Conservation (phyloP, 2,797 vertebrate species). For the Apogon hyalosoma region DNA sequence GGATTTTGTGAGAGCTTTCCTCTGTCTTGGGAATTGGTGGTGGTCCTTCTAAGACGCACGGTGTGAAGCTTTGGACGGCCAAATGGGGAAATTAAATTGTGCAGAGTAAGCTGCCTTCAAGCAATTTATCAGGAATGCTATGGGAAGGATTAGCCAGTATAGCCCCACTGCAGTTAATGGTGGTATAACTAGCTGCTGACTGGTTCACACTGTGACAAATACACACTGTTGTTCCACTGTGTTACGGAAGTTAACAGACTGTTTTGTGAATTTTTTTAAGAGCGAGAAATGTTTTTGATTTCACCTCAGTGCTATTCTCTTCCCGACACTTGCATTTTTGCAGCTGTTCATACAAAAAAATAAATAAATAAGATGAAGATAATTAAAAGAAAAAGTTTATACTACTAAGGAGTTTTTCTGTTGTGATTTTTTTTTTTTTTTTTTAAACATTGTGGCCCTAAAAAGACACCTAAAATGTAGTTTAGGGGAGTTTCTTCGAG, state of each 20-base stretch:
- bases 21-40: conserved; percentile 11
- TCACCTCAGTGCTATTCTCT: conserved; percentile 46
- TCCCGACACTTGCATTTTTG: conserved; percentile 48
- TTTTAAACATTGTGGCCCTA: background rate
- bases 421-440: background rate
- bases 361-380: conserved; percentile 52
- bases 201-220: conserved; percentile 38
- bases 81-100: conserved; percentile 57
- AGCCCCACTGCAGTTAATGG: conserved; percentile 42
- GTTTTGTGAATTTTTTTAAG: conserved; percentile 10
- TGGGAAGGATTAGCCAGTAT: conserved; percentile 56
- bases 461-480: background rate
- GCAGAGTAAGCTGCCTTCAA: conserved; percentile 58
- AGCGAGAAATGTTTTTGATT: conserved; percentile 33
- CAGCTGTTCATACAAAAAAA: conserved; percentile 35
- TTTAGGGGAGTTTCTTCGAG: background rate
- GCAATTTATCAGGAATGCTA: conserved; percentile 56
- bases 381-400: conserved; percentile 24
- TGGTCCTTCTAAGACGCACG: conserved; percentile 23
- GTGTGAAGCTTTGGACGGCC: conserved; percentile 38
- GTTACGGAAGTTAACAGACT: conserved; percentile 35
- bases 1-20: conserved; percentile 10
- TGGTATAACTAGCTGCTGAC: conserved; percentile 52
- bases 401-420: background rate
- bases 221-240: conserved; percentile 32